These are phyloP conservation scores for Dendronephthya gigantea DNA, from an alignment of 64 coral and sea anemone genomes.

Conservation along the genomic window DNA sequence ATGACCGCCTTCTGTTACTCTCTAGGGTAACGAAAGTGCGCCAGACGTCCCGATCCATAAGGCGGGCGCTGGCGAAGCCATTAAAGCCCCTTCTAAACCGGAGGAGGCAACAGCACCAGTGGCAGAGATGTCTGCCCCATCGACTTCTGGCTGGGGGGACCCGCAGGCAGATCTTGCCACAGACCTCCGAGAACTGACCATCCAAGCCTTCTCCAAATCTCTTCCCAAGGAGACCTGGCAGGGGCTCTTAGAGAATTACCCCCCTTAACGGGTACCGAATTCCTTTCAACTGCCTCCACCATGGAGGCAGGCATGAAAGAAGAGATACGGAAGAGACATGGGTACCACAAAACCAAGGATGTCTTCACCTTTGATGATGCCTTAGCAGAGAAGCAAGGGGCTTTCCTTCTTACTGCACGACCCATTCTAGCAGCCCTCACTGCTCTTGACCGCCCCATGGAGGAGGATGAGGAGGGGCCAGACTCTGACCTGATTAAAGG, in stretches of 20 bases:
- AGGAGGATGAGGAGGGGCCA: conserved; percentile 26
- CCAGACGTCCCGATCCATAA: not conserved
- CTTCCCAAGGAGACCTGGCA: not conserved
- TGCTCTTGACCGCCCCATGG: conserved; percentile 13
- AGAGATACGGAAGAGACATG: not conserved
- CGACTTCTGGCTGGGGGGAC: not conserved
- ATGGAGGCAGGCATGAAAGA: conserved; percentile 8
- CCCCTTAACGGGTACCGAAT: not conserved
- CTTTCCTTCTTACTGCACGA: not conserved
- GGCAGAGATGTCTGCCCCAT: not conserved
- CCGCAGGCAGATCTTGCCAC: not conserved
- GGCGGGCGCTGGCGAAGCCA: not conserved
- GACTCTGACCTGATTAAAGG: conserved; percentile 31
- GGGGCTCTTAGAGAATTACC: not conserved
- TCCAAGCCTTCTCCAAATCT: too few species aligned
- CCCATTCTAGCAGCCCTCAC: not conserved
- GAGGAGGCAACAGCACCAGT: not conserved
- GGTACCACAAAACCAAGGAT: not conserved
- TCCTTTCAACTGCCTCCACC: not conserved
- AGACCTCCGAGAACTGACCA: not conserved
- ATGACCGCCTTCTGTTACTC: conserved; percentile 10
- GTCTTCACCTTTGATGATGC: conserved; percentile 6
- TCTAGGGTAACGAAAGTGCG: not conserved
- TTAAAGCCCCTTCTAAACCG: not conserved
- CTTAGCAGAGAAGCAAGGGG: not conserved